Percentiles rank a stretch among this genome's conserved stretches.
These are phyloP conservation scores for Ricordea florida DNA, from an alignment of 92 coral and sea anemone genomes.

Conservation along the genomic window DNA sequence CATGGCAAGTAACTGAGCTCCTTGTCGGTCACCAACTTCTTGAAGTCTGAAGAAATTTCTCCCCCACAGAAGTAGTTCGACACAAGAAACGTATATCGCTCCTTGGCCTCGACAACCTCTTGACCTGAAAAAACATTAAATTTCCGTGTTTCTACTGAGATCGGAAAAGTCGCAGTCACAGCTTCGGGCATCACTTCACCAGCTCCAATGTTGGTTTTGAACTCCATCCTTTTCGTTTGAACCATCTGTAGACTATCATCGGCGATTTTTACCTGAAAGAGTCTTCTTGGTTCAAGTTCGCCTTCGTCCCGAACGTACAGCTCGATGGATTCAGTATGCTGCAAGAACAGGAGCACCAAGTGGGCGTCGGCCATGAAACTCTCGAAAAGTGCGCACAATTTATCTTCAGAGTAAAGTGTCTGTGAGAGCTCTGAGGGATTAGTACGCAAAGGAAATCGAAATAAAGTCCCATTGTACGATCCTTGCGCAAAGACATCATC, in stretches of 20 bases:
- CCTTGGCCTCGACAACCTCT: too few relatives aligned
- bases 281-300: slow-evolving; percentile 31
- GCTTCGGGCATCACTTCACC: slow-evolving; percentile 29
- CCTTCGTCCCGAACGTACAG: slow-evolving; percentile 45
- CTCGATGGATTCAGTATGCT: slow-evolving; percentile 51
- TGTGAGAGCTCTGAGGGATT: slow-evolving; percentile 60
- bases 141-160: slow-evolving; percentile 47
- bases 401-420: slow-evolving; percentile 62
- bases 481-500: slow-evolving; percentile 31
- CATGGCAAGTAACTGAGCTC: slow-evolving; percentile 55
- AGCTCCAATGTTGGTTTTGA: slow-evolving; percentile 14
- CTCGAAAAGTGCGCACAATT: slow-evolving; percentile 39
- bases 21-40: slow-evolving; percentile 34
- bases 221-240: slow-evolving; percentile 39
- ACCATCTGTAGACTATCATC: slow-evolving; percentile 47
- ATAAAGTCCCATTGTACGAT: slow-evolving; percentile 67
- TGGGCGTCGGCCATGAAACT: slow-evolving; percentile 61
- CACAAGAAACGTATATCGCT: slow-evolving; percentile 6
- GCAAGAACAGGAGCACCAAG: slow-evolving; percentile 57
- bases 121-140: neutral
- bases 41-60: slow-evolving; percentile 16
- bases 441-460: slow-evolving; percentile 78
- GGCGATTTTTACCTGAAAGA: slow-evolving; percentile 53
- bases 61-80: slow-evolving; percentile 46
- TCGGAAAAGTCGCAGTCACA: slow-evolving; percentile 45